phyloP scores from a whole-genome alignment of 2,888 invertebrate genomes.

The Sminthurides aquaticus region DNA sequence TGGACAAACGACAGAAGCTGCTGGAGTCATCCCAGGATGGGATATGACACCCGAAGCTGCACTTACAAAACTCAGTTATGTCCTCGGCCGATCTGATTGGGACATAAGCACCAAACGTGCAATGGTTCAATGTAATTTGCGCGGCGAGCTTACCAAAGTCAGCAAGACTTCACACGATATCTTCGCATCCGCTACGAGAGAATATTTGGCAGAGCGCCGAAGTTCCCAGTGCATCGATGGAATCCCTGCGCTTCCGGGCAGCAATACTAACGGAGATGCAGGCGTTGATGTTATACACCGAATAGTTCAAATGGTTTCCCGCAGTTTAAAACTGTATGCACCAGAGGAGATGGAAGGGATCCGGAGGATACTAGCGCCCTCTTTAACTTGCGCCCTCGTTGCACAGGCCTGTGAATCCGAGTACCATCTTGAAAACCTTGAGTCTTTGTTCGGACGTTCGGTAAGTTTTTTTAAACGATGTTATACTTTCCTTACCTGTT shows the following conservation, averaged over 20 bases:
- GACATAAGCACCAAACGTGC: constrained; percentile 59
- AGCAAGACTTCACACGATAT: constrained; percentile 24
- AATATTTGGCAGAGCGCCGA: constrained; percentile 13
- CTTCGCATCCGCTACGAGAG: constrained; percentile 6
- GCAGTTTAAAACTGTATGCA: constrained; percentile 53
- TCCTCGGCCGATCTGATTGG: constrained; percentile 70
- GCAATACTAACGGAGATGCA: constrained; percentile 12
- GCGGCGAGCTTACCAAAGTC: constrained; percentile 67
- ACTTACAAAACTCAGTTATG: constrained; percentile 80
- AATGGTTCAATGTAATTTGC: constrained; percentile 69
- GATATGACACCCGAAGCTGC: constrained; percentile 95
- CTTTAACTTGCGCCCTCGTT: constrained; percentile 61
- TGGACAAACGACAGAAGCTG: constrained; percentile 56
- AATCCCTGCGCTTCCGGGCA: not conserved
- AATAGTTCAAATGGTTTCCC: constrained; percentile 55
- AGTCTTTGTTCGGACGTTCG: constrained; percentile 45
- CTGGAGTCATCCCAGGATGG: constrained; percentile 54
- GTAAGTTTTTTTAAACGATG: constrained; percentile 18
- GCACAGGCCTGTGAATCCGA: constrained; percentile 46
- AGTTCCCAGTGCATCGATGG: not conserved
- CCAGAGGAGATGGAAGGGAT: constrained; percentile 54
- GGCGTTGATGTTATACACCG: constrained; percentile 48
- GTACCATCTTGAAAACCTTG: constrained; percentile 53
- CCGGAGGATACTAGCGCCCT: constrained; percentile 59
- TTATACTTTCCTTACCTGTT: not conserved